Percentiles rank a stretch among this genome's conserved stretches.
phyloP scores from a whole-genome alignment of 2,113 vertebrate species.

The Takifugu bimaculatus region DNA sequence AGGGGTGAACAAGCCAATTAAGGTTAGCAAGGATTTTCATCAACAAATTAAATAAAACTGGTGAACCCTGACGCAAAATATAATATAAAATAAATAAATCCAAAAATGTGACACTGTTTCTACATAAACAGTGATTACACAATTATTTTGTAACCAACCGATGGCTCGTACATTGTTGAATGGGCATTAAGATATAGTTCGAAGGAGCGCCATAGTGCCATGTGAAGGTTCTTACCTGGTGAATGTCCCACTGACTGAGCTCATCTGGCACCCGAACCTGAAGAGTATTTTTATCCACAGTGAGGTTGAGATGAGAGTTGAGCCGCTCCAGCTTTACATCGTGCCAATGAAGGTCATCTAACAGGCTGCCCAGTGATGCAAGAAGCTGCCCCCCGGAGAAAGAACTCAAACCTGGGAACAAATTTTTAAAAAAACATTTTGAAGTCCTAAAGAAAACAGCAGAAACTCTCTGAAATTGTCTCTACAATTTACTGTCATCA shows the following conservation, averaged over 20 bases:
- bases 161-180: no score
- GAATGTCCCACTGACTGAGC: conserved; percentile 81
- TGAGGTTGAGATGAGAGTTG: conserved; percentile 85
- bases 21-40: no score
- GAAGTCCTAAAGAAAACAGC: no score
- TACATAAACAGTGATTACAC: no score
- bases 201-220: not conserved
- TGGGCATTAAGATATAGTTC: no score
- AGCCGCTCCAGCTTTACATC: conserved; percentile 81
- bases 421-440: not conserved
- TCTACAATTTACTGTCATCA: not conserved
- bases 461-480: not conserved
- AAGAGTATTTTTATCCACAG: conserved; percentile 84
- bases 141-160: no score
- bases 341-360: conserved; percentile 97
- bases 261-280: conserved; percentile 81
- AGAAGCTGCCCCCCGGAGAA: conserved; percentile 67
- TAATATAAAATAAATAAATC: no score
- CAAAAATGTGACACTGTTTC: no score
- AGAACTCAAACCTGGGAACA: conserved; percentile 72
- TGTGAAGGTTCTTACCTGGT: conserved; percentile 79
- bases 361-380: conserved; percentile 84
- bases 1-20: no score
- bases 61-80: no score
- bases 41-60: no score